Evolutionary conservation across 2,113 vertebrate species (phyloP).

Genomic region (Scalopus aquaticus): DNA sequence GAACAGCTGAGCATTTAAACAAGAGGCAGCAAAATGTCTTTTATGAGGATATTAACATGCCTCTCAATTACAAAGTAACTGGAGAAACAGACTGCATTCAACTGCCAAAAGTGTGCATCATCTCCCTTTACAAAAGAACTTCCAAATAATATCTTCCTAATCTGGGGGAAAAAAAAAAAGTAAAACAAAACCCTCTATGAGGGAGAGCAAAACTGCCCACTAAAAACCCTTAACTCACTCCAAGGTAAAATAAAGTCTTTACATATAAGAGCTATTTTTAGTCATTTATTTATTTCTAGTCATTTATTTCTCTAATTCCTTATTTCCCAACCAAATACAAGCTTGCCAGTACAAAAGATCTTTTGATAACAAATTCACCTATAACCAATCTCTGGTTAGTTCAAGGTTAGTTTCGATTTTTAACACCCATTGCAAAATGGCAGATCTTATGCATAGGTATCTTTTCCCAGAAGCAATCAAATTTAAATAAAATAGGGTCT

Average conservation of each 20-base stretch:
- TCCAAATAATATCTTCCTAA: not conserved
- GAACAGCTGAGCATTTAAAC: slow-evolving; percentile 55
- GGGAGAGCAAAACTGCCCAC: not conserved
- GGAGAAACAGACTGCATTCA: slow-evolving; percentile 59
- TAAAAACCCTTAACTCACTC: not conserved
- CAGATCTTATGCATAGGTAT: not conserved
- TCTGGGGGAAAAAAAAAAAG: not conserved
- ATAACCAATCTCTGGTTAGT: not conserved
- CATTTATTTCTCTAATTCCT: not conserved
- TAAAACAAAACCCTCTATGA: slow-evolving; percentile 6
- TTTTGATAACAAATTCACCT: slow-evolving; percentile 10
- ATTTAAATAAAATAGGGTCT: slow-evolving; percentile 42
- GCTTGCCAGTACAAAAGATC: not conserved
- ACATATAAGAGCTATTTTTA: not conserved
- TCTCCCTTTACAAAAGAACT: slow-evolving; percentile 51
- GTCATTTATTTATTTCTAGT: no score
- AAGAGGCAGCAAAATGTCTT: slow-evolving; percentile 49
- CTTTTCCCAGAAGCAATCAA: not conserved
- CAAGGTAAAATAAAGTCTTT: slow-evolving; percentile 15
- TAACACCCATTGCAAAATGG: not conserved
- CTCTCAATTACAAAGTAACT: slow-evolving; percentile 66
- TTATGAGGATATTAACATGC: slow-evolving; percentile 43
- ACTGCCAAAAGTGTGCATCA: slow-evolving; percentile 17
- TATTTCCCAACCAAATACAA: slow-evolving; percentile 46
- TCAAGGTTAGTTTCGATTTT: not conserved